phyloP scores from a whole-genome alignment of 2,797 vertebrate species.

The Tarsius wallacei region DNA sequence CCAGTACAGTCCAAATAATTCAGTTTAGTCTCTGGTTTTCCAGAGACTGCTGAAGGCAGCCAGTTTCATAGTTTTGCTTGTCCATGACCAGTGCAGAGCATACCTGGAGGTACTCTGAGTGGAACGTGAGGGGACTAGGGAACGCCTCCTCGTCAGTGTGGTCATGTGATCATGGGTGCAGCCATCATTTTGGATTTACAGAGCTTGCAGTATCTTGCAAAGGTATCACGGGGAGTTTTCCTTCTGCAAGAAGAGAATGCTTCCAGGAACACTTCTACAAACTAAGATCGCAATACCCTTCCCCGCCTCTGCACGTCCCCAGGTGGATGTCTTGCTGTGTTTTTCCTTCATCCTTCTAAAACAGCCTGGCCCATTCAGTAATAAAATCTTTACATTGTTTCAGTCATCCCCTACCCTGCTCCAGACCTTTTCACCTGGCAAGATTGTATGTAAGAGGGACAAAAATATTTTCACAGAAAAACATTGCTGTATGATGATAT shows the following conservation, averaged over 20 bases:
- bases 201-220: not conserved
- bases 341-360: not conserved
- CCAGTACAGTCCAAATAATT: not conserved
- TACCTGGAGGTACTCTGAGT: not conserved
- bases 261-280: not conserved
- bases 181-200: not conserved
- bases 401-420: not conserved
- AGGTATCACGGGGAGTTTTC: not conserved
- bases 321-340: not conserved
- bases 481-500: not conserved
- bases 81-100: not conserved
- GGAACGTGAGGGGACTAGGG: not conserved
- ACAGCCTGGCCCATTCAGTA: not conserved
- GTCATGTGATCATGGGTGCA: not conserved
- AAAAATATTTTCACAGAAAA: not conserved
- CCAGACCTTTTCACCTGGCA: not conserved
- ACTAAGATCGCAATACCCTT: not conserved
- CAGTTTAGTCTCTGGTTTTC: not conserved
- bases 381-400: not conserved
- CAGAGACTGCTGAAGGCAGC: no score
- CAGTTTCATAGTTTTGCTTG: not conserved
- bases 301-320: not conserved
- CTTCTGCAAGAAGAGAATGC: not conserved
- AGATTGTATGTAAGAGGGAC: not conserved
- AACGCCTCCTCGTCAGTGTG: not conserved